Conservation (phyloP, 1,140 invertebrate genomes). For the Apis cerana region DNA sequence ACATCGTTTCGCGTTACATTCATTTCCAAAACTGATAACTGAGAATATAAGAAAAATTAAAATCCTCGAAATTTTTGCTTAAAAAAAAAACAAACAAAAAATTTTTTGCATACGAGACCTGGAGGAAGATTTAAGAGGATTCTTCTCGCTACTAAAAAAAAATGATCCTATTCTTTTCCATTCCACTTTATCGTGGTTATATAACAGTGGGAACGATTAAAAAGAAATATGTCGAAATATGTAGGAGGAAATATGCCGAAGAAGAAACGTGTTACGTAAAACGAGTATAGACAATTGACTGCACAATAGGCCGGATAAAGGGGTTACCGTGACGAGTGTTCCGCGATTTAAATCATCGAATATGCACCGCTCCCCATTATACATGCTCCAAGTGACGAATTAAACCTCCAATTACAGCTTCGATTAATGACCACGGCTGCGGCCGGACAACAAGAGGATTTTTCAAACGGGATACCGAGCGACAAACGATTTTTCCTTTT, state of each 20-base stretch:
- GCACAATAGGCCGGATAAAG: slow-evolving; percentile 10
- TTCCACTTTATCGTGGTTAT: too few species aligned
- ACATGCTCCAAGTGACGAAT: slow-evolving; percentile 32
- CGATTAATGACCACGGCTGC: slow-evolving; percentile 34
- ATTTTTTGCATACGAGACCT: too few species aligned
- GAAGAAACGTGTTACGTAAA: neutral
- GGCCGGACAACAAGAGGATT: slow-evolving; percentile 1
- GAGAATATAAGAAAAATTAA: too few species aligned
- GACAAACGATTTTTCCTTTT: neutral
- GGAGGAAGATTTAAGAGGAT: too few species aligned
- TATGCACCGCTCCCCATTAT: slow-evolving; percentile 25
- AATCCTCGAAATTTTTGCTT: too few species aligned
- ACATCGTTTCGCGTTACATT: too few species aligned
- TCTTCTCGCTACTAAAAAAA: too few species aligned
- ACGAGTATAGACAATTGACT: slow-evolving; percentile 5
- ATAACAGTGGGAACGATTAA: neutral
- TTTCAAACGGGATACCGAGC: slow-evolving; percentile 14
- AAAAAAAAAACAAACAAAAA: too few species aligned
- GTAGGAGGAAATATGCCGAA: neutral
- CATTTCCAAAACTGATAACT: too few species aligned
- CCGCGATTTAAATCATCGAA: slow-evolving; percentile 33
- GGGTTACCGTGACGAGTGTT: slow-evolving; percentile 3
- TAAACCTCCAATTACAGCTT: slow-evolving; percentile 32
- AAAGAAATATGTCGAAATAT: neutral
- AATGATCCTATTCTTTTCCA: too few species aligned